Base-by-base conservation (phyloP, 1,140 invertebrate species). In the Pseudomyrmex sp. region DNA sequence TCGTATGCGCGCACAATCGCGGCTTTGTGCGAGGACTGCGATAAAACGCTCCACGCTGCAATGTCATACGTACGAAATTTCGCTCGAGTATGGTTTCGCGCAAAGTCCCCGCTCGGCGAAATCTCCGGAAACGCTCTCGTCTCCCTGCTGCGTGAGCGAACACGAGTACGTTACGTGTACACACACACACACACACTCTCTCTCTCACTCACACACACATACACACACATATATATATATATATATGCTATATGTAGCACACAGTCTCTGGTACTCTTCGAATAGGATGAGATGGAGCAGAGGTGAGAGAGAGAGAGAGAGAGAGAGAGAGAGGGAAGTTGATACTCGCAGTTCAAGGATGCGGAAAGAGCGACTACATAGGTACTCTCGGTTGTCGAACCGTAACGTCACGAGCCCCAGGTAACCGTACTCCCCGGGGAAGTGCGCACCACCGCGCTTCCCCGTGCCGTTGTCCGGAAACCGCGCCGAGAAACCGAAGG, bases 361-460 rank as follows among this genome's bases (percentile, higher is more conserved):
- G 88, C 80, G 88, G 88, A 89, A 89, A 89, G 77, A 87, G 66
- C 52, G 66, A 86, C 70, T 86, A 82, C 87, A 76, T 88, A 85
- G 74, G 62, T 68, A 87, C 73, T 86, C 61, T 63, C 79, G 48
- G 48, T 75, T 85, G 79, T 85, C 86, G 86, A 88, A 89, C 86
- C 86, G 74, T 89, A 83, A 86, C 86, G 79, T 85, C 86, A 82
- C 68, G 75, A 89, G 86, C 76, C 72, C 70, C 73, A 72, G 66
- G 66, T 80, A 80, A 80, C 66, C 66, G 46, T 80, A 70, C 54
- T 86, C 85, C 50, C 72, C 10, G 12, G 66, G 46, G 79, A 86
- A 35, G 35, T 35, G 7, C 5, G 70, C 82, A 87, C 85, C 26
- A 35, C 26, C 54, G 12, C 15, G 10, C 63, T 10, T 12, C 50